Evolutionary conservation across 2,888 invertebrate genomes (phyloP), one percentile per base, ranked within the genome.

Genomic region (Pachymerium ferrugineum): DNA sequence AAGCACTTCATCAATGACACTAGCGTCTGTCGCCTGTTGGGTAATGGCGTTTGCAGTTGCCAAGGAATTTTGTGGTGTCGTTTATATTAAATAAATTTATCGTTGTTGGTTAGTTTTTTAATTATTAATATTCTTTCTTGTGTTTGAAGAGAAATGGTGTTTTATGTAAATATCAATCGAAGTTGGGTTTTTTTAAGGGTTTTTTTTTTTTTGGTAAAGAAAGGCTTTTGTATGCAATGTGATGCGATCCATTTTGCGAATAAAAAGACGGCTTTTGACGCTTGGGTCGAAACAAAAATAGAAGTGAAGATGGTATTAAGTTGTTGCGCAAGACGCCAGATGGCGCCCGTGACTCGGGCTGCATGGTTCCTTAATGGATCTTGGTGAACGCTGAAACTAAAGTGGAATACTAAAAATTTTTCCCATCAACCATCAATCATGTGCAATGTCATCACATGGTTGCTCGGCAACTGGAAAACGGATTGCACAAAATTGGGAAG

Each of bases 1-100:
- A 54, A 54, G 47, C 47, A 54, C 47, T 54, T 54, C 47, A 54
- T 54, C 47, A 54, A 54, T 54, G 47, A 54, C 47, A 54, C 47
- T 19, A 22, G 47, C 47, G 47, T 54, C 47, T 54, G 47, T 54
- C 47, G 47, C 47, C 47, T 22, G 47, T 54, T 54, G 47, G 47
- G 47, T 54, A 54, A 54, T 22, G 47, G 22, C 47, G 47, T 22
- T 54, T 19, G 47, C 47, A 22, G 22, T 19, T 54, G 47, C 47
- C 47, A 54, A 54, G 47, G 47, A 54, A 54, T 54, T 54, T 54
- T 54, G 16, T 54, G 47, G 14, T 19, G 5, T 5, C 10, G 47
- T 54, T 54, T 54, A 16, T 47, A 16, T 47, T 47, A 47, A 1
- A 16, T 4, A 47, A 47, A 47, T 47, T 47, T 38, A 38, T 38